Evolutionary conservation across 2,113 vertebrate genomes (phyloP).

Genomic region (Ammospiza nelsoni): DNA sequence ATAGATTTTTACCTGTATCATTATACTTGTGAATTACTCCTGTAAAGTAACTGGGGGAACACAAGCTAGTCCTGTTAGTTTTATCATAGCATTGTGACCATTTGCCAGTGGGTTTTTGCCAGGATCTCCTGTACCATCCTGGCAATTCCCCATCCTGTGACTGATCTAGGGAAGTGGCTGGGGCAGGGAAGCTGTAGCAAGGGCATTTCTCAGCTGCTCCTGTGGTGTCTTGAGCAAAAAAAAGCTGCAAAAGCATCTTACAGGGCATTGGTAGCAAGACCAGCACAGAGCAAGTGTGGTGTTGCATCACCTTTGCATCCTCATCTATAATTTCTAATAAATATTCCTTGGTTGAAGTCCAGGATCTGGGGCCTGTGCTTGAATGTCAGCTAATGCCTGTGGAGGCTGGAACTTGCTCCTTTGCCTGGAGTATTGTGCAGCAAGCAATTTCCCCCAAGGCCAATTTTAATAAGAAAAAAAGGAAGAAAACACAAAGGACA

Average conservation of each 20-base stretch:
- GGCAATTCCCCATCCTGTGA: neutral
- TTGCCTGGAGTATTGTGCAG: neutral
- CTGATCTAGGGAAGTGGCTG: neutral
- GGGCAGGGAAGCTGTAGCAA: neutral
- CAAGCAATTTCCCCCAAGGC: neutral
- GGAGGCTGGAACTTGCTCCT: neutral
- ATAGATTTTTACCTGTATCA: neutral
- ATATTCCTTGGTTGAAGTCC: neutral
- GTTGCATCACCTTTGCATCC: neutral
- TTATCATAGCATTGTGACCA: neutral
- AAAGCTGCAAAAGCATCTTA: neutral
- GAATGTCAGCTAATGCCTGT: neutral
- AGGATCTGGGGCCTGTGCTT: neutral
- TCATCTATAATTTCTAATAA: neutral
- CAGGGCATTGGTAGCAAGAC: neutral
- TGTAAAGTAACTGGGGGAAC: neutral
- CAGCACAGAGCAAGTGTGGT: neutral
- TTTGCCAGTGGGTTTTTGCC: neutral
- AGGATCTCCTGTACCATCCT: accelerated
- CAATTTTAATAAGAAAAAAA: neutral
- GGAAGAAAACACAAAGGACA: neutral
- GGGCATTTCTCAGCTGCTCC: neutral
- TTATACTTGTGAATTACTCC: neutral
- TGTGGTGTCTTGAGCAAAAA: neutral
- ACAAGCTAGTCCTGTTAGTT: neutral